Evolutionary conservation across 2,888 invertebrate genomes (phyloP).

Genomic region (Cancer borealis): DNA sequence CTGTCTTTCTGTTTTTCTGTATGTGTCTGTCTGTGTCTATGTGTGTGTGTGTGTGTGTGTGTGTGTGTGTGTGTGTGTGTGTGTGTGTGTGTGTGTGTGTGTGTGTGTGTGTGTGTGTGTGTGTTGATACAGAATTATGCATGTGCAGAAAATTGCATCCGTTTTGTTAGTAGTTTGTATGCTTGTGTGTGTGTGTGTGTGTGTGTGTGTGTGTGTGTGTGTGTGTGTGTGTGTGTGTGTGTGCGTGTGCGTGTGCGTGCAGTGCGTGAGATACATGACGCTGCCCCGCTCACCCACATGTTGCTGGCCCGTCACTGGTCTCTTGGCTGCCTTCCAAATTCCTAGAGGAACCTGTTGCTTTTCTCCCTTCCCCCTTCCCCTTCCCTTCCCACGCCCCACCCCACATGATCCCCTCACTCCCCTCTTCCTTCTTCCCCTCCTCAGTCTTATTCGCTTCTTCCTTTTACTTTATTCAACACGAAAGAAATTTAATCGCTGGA

Average conservation of each 20-base stretch:
- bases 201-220: constrained; percentile 20
- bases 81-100: too few species aligned
- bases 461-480: background rate
- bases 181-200: background rate
- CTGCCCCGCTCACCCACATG: constrained; percentile 2
- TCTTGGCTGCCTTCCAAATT: constrained; percentile 23
- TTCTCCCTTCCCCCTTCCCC: background rate
- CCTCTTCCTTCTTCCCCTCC: background rate
- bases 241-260: background rate
- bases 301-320: background rate
- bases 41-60: too few species aligned
- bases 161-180: background rate
- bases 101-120: too few species aligned
- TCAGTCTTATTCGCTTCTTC: background rate
- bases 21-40: too few species aligned
- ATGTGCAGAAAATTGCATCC: too few species aligned
- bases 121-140: too few species aligned
- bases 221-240: constrained; percentile 11
- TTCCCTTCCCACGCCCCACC: background rate
- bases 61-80: too few species aligned
- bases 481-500: background rate
- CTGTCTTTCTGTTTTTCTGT: too few species aligned
- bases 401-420: background rate
- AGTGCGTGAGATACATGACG: background rate
- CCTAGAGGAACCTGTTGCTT: constrained; percentile 10